These are phyloP conservation scores for Hypotaenidia okinawae DNA, from an alignment of 2,797 vertebrate species.

Conservation along the genomic window DNA sequence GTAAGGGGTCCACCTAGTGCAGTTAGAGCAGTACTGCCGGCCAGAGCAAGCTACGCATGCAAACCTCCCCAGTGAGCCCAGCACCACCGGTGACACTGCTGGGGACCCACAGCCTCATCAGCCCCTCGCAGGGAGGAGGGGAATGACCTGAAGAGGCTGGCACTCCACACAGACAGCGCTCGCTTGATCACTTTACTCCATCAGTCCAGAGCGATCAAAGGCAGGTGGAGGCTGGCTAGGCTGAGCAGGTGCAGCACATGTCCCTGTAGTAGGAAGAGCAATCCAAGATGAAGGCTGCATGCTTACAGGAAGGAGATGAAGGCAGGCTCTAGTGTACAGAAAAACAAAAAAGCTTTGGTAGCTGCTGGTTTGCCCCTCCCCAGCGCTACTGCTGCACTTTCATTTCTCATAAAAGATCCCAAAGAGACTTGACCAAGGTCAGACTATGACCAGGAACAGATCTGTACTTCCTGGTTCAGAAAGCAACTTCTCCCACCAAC, in stretches of 20 bases:
- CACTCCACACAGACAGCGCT: background rate
- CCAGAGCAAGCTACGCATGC: background rate
- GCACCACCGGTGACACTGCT: background rate
- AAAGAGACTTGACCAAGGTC: background rate
- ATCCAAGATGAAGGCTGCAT: background rate
- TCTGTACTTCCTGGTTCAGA: background rate
- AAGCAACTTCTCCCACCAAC: background rate
- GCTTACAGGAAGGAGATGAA: background rate
- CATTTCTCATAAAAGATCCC: background rate
- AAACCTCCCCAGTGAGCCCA: background rate
- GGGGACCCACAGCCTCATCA: background rate
- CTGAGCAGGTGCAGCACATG: background rate
- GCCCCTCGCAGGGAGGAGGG: background rate
- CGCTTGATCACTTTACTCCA: background rate
- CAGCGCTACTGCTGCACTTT: background rate
- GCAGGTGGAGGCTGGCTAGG: background rate
- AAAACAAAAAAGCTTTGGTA: background rate
- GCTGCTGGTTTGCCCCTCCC: background rate
- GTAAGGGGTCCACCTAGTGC: constrained; percentile 69
- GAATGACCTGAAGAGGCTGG: background rate
- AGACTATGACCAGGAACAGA: background rate
- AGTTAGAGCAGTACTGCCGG: constrained; percentile 29
- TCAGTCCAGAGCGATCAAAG: accelerated
- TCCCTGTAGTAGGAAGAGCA: background rate
- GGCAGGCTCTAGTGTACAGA: background rate